phyloP scores from a whole-genome alignment of 2,888 invertebrate genomes.

The Mamestra brassicae region DNA sequence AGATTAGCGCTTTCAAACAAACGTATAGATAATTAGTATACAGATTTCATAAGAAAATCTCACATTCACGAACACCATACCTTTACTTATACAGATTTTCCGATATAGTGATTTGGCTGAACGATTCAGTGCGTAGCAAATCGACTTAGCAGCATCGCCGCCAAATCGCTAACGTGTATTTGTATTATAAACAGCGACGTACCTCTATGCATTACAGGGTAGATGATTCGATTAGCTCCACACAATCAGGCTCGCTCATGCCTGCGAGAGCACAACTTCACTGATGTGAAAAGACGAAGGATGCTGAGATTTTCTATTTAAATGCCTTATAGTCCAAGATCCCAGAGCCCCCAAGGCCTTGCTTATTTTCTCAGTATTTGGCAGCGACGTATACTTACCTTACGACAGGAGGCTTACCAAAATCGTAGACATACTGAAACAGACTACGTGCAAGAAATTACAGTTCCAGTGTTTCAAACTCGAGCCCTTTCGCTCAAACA shows the following conservation, averaged over 20 bases:
- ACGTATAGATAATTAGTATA: too few species aligned
- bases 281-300: constrained; percentile 11
- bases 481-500: constrained; percentile 10
- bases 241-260: constrained; percentile 12
- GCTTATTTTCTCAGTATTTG: too few species aligned
- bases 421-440: background rate
- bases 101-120: constrained; percentile 10
- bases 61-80: background rate
- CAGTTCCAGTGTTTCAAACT: constrained; percentile 17
- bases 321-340: background rate
- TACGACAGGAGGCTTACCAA: too few species aligned
- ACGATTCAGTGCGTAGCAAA: constrained; percentile 25
- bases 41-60: background rate
- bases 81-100: background rate
- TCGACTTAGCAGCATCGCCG: constrained; percentile 10
- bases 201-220: constrained; percentile 11
- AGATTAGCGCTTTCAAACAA: too few species aligned
- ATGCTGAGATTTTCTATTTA: background rate
- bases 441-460: background rate
- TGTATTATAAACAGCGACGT: constrained; percentile 19
- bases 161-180: constrained; percentile 35
- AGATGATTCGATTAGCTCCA: constrained; percentile 42
- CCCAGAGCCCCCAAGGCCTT: too few species aligned
- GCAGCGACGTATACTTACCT: too few species aligned
- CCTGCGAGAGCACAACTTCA: constrained; percentile 17